These are phyloP conservation scores for Phylloscopus collybita DNA, from an alignment of 2,797 vertebrate genomes.

Conservation along the genomic window DNA sequence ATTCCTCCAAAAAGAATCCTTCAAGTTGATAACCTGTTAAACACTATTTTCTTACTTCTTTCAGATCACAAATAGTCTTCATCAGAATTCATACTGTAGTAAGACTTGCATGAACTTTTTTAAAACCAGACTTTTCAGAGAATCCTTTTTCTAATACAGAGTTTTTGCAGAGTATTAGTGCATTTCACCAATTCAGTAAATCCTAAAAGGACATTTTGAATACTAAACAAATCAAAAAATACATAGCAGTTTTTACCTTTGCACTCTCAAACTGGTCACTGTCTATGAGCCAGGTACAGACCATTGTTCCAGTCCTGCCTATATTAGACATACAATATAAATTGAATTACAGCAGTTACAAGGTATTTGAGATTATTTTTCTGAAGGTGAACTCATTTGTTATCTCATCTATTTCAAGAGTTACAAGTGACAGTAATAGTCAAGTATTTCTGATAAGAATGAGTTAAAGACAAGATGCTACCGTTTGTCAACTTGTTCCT, in stretches of 20 bases:
- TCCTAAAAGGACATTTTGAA: neutral
- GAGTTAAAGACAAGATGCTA: neutral
- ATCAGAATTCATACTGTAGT: neutral
- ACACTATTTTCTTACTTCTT: neutral
- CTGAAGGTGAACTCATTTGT: neutral
- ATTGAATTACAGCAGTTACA: neutral
- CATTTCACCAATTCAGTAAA: neutral
- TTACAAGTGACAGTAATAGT: neutral
- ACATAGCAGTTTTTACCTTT: conserved; percentile 77
- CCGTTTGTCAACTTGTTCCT: neutral
- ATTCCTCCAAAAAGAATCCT: neutral
- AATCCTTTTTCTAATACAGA: neutral
- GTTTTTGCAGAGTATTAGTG: neutral
- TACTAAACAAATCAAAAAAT: neutral
- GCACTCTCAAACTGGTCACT: conserved; percentile 89
- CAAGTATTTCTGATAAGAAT: neutral
- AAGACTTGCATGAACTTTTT: neutral
- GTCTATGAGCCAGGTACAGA: conserved; percentile 92
- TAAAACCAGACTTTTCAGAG: neutral
- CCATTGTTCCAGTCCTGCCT: conserved; percentile 95
- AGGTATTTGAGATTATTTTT: neutral
- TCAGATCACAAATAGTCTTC: neutral
- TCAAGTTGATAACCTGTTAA: neutral
- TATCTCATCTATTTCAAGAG: neutral
- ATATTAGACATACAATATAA: conserved; percentile 19